These are phyloP conservation scores for Campoplex nolae DNA, from an alignment of 2,888 invertebrate genomes.

Conservation along the genomic window DNA sequence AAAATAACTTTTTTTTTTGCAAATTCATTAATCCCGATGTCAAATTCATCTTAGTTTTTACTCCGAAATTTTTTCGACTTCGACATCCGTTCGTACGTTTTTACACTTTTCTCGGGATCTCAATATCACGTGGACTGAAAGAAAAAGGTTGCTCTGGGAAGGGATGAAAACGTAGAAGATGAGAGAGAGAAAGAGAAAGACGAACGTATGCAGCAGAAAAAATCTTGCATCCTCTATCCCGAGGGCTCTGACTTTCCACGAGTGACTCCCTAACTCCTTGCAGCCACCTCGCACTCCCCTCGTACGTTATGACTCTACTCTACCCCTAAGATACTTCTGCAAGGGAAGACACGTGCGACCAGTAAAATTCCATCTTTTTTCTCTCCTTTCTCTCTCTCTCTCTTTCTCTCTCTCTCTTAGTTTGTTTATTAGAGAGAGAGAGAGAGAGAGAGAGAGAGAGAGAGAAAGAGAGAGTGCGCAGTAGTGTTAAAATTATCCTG, in stretches of 20 bases:
- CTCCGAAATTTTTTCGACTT: conserved; percentile 37
- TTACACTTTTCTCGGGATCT: conserved; percentile 14
- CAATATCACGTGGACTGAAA: not conserved
- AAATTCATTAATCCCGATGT: not conserved
- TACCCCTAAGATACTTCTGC: not conserved
- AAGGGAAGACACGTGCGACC: conserved; percentile 20
- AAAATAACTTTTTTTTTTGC: not conserved
- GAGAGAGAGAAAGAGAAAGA: not conserved
- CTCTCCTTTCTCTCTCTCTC: not conserved
- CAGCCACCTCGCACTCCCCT: conserved; percentile 3
- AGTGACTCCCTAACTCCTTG: conserved; percentile 22
- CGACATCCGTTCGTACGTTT: not conserved
- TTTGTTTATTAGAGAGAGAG: not conserved
- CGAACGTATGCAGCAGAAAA: conserved; percentile 1
- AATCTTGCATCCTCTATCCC: conserved; percentile 31
- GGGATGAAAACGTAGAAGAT: conserved; percentile 3
- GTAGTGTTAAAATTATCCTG: not conserved
- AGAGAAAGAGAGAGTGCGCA: not conserved
- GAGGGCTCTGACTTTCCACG: conserved; percentile 21
- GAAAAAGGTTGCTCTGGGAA: conserved; percentile 31
- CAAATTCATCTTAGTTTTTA: not conserved
- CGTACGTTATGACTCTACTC: not conserved
- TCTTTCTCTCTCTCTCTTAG: not conserved
- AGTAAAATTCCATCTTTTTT: conserved; percentile 39
- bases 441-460: not conserved